These are phyloP conservation scores for Latrodectus hesperus DNA, from an alignment of 2,888 invertebrate species.

Conservation along the genomic window DNA sequence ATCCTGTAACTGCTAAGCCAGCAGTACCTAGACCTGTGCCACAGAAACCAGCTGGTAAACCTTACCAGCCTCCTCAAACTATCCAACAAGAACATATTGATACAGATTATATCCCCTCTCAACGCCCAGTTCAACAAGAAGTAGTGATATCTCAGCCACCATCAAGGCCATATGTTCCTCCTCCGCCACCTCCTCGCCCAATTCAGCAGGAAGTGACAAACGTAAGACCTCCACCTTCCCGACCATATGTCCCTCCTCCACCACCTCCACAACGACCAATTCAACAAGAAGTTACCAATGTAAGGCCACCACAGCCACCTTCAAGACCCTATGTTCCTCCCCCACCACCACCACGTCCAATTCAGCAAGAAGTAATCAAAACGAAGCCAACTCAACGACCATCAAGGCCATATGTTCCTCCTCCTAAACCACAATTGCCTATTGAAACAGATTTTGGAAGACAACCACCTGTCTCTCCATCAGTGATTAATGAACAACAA, in stretches of 20 bases:
- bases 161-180: constrained; percentile 46
- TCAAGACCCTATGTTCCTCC: constrained; percentile 32
- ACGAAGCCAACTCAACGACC: constrained; percentile 4
- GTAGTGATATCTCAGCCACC: constrained; percentile 24
- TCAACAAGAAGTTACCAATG: neutral
- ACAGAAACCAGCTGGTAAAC: constrained; percentile 33
- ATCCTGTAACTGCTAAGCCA: constrained; percentile 49
- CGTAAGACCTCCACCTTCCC: constrained; percentile 21
- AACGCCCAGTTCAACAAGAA: constrained; percentile 46
- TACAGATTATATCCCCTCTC: constrained; percentile 50
- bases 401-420: constrained; percentile 8
- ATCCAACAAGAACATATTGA: constrained; percentile 63
- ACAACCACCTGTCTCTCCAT: constrained; percentile 50
- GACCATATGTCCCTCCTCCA: neutral
- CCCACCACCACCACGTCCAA: constrained; percentile 23
- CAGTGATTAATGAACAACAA: constrained; percentile 51
- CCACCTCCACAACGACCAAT: constrained; percentile 37
- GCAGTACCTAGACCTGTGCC: constrained; percentile 7
- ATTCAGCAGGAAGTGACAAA: constrained; percentile 34
- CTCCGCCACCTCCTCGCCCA: constrained; percentile 38
- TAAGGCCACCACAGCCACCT: neutral
- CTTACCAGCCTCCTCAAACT: constrained; percentile 45
- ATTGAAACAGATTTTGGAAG: constrained; percentile 21
- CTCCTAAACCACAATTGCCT: constrained; percentile 4
- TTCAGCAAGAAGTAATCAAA: constrained; percentile 32